These are phyloP conservation scores for Ciconia boyciana DNA, from an alignment of 2,113 vertebrate genomes.

Conservation along the genomic window DNA sequence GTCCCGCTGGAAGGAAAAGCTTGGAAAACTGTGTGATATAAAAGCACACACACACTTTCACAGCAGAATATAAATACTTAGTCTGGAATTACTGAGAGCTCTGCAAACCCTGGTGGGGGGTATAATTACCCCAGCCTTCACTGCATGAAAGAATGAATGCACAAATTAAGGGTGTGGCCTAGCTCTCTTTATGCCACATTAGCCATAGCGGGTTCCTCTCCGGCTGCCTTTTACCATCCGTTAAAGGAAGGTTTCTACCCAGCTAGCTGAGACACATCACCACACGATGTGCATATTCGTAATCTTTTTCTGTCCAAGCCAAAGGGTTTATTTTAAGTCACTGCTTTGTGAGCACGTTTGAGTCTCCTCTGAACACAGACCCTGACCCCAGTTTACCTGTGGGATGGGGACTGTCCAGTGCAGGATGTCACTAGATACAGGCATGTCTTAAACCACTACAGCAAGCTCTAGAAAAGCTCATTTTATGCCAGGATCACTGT, in stretches of 20 bases:
- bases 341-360: background rate
- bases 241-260: background rate
- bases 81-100: background rate
- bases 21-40: background rate
- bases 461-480: background rate
- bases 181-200: background rate
- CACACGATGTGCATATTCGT: background rate
- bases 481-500: background rate
- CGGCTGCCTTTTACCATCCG: rapidly evolving
- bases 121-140: slow-evolving; percentile 4
- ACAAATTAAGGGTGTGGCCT: background rate
- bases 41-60: background rate
- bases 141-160: background rate
- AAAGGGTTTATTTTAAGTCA: background rate
- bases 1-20: background rate
- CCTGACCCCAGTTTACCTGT: background rate
- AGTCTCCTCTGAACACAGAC: background rate
- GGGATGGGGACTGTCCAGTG: background rate
- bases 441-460: background rate
- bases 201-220: background rate
- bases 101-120: background rate
- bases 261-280: background rate
- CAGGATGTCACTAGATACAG: background rate
- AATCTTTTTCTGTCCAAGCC: background rate
- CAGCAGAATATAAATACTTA: background rate